A percentile compares a stretch with the other conserved stretches of the same genome.
phyloP scores from a whole-genome alignment of 2,113 vertebrate species.

The Numida meleagris region DNA sequence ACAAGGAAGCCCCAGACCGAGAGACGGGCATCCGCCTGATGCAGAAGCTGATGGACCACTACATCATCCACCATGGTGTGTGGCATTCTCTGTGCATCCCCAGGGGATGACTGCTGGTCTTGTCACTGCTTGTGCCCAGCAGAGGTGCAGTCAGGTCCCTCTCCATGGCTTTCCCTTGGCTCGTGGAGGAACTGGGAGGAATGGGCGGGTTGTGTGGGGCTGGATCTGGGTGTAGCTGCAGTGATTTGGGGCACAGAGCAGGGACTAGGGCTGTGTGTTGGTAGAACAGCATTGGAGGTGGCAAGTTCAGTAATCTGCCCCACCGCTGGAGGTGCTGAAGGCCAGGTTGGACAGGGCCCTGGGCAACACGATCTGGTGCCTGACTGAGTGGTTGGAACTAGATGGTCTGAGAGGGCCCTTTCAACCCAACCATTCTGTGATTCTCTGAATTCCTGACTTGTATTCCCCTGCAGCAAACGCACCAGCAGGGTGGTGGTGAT shows the following conservation, averaged over 20 bases:
- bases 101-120: neutral
- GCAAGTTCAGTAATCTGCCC: neutral
- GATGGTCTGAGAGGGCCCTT: too few relatives aligned
- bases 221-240: neutral
- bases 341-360: too few relatives aligned
- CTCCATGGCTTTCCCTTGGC: accelerated
- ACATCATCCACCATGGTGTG: conserved; percentile 89
- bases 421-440: too few relatives aligned
- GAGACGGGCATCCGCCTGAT: conserved; percentile 81
- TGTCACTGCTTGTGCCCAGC: accelerated
- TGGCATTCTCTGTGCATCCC: neutral
- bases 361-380: too few relatives aligned
- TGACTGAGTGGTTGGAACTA: too few relatives aligned
- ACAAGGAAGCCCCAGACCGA: conserved; percentile 84
- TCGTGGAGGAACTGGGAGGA: neutral
- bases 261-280: neutral
- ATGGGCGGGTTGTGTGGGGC: neutral
- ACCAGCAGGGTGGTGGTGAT: neutral
- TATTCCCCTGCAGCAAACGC: neutral
- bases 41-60: conserved; percentile 89
- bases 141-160: neutral
- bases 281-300: neutral
- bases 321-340: too few relatives aligned
- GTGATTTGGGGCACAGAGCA: neutral
- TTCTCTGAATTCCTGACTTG: neutral